Conservation (phyloP, 1,140 invertebrate genomes). For the Aleiodes sp. region DNA sequence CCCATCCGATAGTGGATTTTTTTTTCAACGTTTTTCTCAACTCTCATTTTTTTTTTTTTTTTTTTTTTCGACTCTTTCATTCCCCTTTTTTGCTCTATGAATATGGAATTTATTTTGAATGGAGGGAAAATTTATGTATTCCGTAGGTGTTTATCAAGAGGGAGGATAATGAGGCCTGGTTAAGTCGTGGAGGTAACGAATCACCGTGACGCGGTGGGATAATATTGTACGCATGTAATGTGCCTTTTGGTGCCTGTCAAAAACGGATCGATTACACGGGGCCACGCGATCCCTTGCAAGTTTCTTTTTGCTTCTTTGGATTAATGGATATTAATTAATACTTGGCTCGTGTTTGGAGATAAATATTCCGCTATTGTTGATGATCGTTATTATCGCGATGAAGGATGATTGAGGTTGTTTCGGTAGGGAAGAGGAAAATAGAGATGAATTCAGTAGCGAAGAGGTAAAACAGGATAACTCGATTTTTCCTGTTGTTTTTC, state of each 20-base stretch:
- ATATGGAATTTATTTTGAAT: background rate
- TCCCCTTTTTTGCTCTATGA: no score
- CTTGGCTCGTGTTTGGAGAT: background rate
- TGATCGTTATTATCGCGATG: no score
- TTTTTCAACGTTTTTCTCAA: background rate
- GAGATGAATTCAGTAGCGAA: no score
- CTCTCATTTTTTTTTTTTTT: background rate
- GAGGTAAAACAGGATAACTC: no score
- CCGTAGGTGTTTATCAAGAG: background rate
- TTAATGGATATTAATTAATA: background rate
- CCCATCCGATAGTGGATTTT: background rate
- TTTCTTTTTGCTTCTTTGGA: background rate
- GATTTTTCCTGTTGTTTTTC: no score
- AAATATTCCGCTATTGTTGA: no score
- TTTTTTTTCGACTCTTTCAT: background rate
- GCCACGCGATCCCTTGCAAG: constrained; percentile 3
- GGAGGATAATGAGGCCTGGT: background rate
- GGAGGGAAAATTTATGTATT: background rate
- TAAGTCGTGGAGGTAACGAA: background rate
- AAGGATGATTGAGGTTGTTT: no score
- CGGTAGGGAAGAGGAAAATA: no score
- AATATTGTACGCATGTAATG: background rate
- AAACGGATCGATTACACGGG: constrained; percentile 5
- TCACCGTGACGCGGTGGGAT: constrained; percentile 16
- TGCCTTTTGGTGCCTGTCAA: background rate